Evolutionary conservation across 2,888 invertebrate species (phyloP), one percentile per base, ranked within the genome.

Genomic region (Amphipyra tragopoginis): DNA sequence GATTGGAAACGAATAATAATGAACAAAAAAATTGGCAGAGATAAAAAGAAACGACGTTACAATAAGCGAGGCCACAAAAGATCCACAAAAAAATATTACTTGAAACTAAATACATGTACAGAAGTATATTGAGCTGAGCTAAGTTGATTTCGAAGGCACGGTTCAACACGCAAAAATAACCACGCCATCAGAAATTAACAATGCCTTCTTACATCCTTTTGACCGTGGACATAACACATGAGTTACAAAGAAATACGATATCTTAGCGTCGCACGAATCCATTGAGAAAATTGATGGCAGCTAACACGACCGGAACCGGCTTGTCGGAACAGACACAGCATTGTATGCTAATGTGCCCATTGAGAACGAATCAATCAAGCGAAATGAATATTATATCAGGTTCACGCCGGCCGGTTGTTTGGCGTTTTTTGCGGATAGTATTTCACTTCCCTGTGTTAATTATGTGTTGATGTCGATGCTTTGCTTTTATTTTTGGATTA

Each of bases 281-380:
- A 70, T 69, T 69, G 67, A 69, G 67, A 59, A 65, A 78, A 75
- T 74, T 65, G 53, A 67, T 62, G 64, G 59, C 43, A 61, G 59
- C 71, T 71, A 68, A 55, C 69, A 51, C 52, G 44, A 26, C 54
- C 75, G 80, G 66, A 70, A 74, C 62, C 63, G 64, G 59, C 53
- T 72, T 62, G 48, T 42, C 53, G 55, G 53, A 51, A 66, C 64
- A 80, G 44, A 55, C 26, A 38, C 64, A 57, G 66, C 62, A 77
- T 82, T 82, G 73, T 84, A 81, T 83, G 83, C 72, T 79, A 81
- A 82, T 83, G 52, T 62, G 33, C 39, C 34, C 65, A 74, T 80
- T 74, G 77, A 68, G 77, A 77, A 78, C 74, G 70, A 65, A 77
- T 74, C 75, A 75, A 81, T 81, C 78, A 77, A 72, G 55, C 64